phyloP scores from a whole-genome alignment of 2,797 vertebrate genomes.

The Sebastes oblongus region DNA sequence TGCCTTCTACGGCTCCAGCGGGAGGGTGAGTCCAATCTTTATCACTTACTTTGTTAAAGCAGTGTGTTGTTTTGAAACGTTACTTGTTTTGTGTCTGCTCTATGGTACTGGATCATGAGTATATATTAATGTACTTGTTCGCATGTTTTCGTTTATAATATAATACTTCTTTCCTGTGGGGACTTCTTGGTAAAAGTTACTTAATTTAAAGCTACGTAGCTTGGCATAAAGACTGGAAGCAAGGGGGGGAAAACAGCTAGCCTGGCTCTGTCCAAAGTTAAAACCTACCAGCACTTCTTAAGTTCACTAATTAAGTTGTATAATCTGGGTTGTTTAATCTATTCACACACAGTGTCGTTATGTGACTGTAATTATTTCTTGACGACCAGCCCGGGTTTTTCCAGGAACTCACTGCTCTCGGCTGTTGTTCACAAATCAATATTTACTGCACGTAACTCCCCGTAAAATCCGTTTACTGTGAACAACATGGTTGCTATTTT shows the following conservation, averaged over 20 bases:
- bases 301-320: not conserved
- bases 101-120: not conserved
- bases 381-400: not conserved
- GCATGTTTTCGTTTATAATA: too few relatives aligned
- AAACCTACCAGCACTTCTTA: not conserved
- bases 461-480: not conserved
- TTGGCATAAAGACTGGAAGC: not conserved
- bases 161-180: not conserved
- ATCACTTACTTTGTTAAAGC: not conserved
- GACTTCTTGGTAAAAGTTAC: not conserved
- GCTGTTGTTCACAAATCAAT: not conserved
- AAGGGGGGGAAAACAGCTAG: not conserved
- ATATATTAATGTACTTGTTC: not conserved
- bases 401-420: not conserved
- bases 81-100: not conserved
- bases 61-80: not conserved
- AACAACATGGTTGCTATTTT: not conserved
- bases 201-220: not conserved
- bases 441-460: not conserved
- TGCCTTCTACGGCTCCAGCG: conserved; percentile 86
- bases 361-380: not conserved
- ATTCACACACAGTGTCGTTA: not conserved
- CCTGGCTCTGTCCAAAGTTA: not conserved
- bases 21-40: conserved; percentile 76
- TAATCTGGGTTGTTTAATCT: not conserved